Evolutionary conservation across 2,113 vertebrate species (phyloP).

Genomic region (Pica pica): DNA sequence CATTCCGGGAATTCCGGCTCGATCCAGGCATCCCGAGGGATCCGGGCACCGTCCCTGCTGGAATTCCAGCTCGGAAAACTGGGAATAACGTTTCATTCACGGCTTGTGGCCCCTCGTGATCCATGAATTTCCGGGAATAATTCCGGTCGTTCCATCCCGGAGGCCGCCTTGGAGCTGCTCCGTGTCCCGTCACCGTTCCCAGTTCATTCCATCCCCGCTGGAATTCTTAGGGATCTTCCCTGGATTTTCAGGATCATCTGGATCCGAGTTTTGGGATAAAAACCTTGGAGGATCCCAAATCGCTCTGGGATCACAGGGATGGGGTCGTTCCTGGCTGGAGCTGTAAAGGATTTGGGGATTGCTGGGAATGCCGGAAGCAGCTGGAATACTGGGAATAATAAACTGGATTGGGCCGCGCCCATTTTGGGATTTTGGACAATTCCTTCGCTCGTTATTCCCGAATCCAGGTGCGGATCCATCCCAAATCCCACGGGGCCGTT

Average conservation of each 20-base stretch:
- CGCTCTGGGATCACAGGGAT: background rate
- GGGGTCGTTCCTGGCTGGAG: background rate
- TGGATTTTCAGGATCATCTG: background rate
- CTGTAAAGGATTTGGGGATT: too few relatives aligned
- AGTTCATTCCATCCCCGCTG: too few relatives aligned
- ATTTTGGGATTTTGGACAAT: too few relatives aligned
- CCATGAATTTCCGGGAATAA: background rate
- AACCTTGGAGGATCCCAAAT: background rate
- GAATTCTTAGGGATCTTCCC: background rate
- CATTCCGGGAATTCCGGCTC: background rate
- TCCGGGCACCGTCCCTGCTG: background rate
- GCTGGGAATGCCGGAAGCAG: too few relatives aligned
- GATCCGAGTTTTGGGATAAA: background rate
- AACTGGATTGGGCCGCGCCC: too few relatives aligned
- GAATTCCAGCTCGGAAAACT: background rate
- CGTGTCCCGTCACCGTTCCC: background rate
- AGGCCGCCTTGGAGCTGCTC: fast-evolving
- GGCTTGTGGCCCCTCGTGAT: background rate
- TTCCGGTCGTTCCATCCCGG: too few relatives aligned
- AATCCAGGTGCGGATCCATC: too few relatives aligned
- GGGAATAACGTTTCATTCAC: background rate
- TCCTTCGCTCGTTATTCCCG: background rate
- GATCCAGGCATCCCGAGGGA: background rate
- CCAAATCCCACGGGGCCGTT: background rate
- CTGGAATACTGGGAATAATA: too few relatives aligned